Evolutionary conservation across 64 coral and sea anemone genomes (phyloP).

Genomic region (Orbicella faveolata): DNA sequence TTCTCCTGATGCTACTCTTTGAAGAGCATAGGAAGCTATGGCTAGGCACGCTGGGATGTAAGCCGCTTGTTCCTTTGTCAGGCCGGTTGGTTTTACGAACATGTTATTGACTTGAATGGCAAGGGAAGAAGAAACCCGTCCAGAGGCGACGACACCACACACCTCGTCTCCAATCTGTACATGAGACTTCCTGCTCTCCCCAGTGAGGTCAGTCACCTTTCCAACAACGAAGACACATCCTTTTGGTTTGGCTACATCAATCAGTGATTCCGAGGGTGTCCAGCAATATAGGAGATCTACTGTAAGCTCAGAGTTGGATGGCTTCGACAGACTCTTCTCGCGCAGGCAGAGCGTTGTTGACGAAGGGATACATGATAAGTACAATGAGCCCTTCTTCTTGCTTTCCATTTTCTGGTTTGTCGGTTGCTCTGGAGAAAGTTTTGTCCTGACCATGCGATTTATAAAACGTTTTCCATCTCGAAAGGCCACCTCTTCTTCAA

Average conservation of each 20-base stretch:
- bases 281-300: neutral
- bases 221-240: neutral
- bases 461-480: neutral
- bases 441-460: slow-evolving; percentile 2
- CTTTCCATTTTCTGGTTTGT: neutral
- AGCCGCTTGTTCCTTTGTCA: slow-evolving; percentile 26
- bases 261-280: neutral
- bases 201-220: slow-evolving; percentile 3
- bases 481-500: slow-evolving; percentile 41
- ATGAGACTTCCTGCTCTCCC: neutral
- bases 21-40: slow-evolving; percentile 8
- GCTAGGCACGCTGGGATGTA: slow-evolving; percentile 6
- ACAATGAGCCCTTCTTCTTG: neutral
- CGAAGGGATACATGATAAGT: neutral
- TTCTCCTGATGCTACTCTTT: neutral
- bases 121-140: neutral
- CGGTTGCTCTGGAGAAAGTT: neutral
- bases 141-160: slow-evolving; percentile 16
- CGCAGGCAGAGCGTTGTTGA: slow-evolving; percentile 2
- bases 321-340: neutral
- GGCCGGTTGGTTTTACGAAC: slow-evolving; percentile 14
- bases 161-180: slow-evolving; percentile 36
- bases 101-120: neutral
- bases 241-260: slow-evolving; percentile 15
- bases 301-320: neutral